Evolutionary conservation across 2,888 invertebrate genomes (phyloP), one percentile per base, ranked within the genome.

Genomic region (Agonum fuliginosum): DNA sequence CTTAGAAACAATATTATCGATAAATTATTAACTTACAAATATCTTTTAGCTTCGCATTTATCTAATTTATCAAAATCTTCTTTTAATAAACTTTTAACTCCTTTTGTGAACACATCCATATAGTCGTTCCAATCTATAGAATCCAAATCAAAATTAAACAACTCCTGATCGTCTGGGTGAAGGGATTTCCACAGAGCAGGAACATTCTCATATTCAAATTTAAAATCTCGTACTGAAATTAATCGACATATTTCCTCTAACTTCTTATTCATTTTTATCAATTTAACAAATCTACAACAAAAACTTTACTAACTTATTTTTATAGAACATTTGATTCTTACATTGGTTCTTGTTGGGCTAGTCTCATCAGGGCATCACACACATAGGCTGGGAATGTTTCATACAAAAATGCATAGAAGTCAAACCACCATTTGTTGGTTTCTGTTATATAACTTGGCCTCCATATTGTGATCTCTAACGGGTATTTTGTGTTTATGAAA

Each of bases 11-110:
- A n/a, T n/a, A n/a, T n/a, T n/a, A n/a, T n/a, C n/a, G n/a, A n/a
- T n/a, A n/a, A n/a, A n/a, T n/a, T n/a, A n/a, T n/a, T n/a, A 12
- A 54, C 24, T 54, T 24, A 24, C 54, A 54, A 12, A n/a, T 48
- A 10, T 19, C 48, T 17, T 20, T 10, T 48, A 4, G 1, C 20
- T 6, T 48, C 20, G 20, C 19, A 17, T 20, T 48, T 48, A 8
- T 20, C 10, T 10, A 48, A 10, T 2, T 24, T 24, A 24, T 24
- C 24, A 3, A 54, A 54, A 54, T 54, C 24, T 54, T 54, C 54
- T n/a, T 54, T 54, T 24, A 54, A 12, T 24, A 24, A 24, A 1
- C 12, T 12, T 54, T 54, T 54, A 12, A 24, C 22, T 5, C 24
- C 5, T 54, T 12, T 24, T 4, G 54, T 54, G 12, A 22, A 54